Percentiles rank a stretch among this genome's conserved stretches.
Evolutionary conservation across 2,797 vertebrate genomes (phyloP).

Genomic region (Cetoscarus ocellatus): DNA sequence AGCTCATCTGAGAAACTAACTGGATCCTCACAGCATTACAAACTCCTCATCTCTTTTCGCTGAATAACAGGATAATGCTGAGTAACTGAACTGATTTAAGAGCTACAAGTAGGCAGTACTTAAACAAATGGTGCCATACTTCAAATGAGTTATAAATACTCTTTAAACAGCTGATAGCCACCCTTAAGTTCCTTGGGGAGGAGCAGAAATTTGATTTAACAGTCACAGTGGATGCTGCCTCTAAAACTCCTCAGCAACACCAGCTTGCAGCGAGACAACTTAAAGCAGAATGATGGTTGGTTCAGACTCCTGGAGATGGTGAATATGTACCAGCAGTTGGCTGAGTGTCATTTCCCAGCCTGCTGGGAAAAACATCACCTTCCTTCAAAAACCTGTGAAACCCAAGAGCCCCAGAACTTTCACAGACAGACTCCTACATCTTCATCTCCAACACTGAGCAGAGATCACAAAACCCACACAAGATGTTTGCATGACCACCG

Average conservation of each 20-base stretch:
- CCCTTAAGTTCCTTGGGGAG: slow-evolving; percentile 2
- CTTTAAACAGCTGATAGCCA: slow-evolving; percentile 4
- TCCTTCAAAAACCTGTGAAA: slow-evolving; percentile 37
- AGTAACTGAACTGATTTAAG: slow-evolving; percentile 14
- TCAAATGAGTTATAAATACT: slow-evolving; percentile 43
- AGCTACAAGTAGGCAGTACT: slow-evolving; percentile 28
- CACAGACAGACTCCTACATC: slow-evolving; percentile 7
- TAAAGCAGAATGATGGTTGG: slow-evolving; percentile 40
- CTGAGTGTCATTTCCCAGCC: slow-evolving; percentile 55
- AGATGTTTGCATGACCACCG: slow-evolving; percentile 40
- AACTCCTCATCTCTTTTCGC: slow-evolving; percentile 14
- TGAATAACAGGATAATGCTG: background rate
- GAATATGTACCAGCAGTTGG: slow-evolving; percentile 35
- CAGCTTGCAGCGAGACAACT: slow-evolving; percentile 13
- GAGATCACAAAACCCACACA: slow-evolving; percentile 23
- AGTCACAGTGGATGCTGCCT: slow-evolving; percentile 16
- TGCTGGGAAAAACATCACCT: slow-evolving; percentile 55
- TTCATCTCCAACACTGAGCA: slow-evolving; percentile 20
- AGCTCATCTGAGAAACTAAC: background rate
- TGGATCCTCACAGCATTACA: background rate
- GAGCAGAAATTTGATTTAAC: slow-evolving; percentile 1
- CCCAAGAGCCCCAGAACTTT: slow-evolving; percentile 4
- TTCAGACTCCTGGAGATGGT: slow-evolving; percentile 27
- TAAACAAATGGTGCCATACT: slow-evolving; percentile 12
- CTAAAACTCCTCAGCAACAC: slow-evolving; percentile 13